phyloP scores from a whole-genome alignment of 2,113 vertebrate genomes.

The Bujurquina vittata region DNA sequence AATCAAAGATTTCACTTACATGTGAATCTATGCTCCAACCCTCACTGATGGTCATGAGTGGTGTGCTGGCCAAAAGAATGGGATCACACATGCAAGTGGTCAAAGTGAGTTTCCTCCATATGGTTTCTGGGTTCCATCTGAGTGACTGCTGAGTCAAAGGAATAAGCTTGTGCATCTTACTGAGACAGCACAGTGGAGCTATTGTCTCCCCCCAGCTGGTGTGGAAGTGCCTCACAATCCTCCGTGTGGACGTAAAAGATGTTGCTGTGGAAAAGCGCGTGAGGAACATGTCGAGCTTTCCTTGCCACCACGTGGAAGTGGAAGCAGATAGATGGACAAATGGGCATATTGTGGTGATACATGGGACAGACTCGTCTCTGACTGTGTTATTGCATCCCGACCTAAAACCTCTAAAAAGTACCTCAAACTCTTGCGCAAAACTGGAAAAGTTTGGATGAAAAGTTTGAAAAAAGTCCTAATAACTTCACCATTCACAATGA shows the following conservation, averaged over 20 bases:
- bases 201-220: neutral
- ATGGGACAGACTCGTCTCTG: neutral
- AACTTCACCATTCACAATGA: neutral
- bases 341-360: neutral
- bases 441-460: neutral
- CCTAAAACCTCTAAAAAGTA: neutral
- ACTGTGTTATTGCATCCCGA: neutral
- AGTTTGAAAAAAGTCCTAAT: too few relatives aligned
- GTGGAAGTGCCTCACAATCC: neutral
- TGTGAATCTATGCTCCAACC: too few relatives aligned
- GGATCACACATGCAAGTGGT: too few relatives aligned
- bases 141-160: too few relatives aligned
- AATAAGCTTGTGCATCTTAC: too few relatives aligned
- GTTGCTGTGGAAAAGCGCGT: neutral
- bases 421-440: neutral
- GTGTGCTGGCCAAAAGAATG: too few relatives aligned
- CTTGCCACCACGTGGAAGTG: neutral
- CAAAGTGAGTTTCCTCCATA: too few relatives aligned
- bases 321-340: neutral
- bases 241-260: neutral
- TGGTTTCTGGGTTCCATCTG: too few relatives aligned
- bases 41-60: too few relatives aligned
- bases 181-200: too few relatives aligned
- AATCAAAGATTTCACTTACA: too few relatives aligned
- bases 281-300: neutral